These are phyloP conservation scores for Drosophila rhopaloa DNA, from an alignment of 1,140 invertebrate genomes.

Conservation along the genomic window DNA sequence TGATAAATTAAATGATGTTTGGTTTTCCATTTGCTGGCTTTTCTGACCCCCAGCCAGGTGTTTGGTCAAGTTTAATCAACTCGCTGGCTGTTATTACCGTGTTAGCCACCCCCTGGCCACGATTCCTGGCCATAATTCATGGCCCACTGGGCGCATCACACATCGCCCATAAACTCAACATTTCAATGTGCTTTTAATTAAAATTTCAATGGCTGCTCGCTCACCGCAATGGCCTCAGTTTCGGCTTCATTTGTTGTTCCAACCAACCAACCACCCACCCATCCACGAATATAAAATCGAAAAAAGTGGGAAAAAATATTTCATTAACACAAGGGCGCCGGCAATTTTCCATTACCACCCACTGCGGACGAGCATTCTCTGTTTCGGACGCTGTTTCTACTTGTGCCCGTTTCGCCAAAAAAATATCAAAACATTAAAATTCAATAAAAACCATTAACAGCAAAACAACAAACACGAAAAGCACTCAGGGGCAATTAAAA, in stretches of 20 bases:
- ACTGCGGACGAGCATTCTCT: slow-evolving; percentile 49
- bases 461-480: slow-evolving; percentile 66
- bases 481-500: slow-evolving; percentile 81
- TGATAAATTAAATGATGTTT: slow-evolving; percentile 63
- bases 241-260: slow-evolving; percentile 44
- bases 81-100: slow-evolving; percentile 44
- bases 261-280: slow-evolving; percentile 3
- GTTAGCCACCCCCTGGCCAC: neutral
- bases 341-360: slow-evolving; percentile 75
- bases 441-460: slow-evolving; percentile 79
- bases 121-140: slow-evolving; percentile 62
- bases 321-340: slow-evolving; percentile 72
- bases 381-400: slow-evolving; percentile 27
- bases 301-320: slow-evolving; percentile 46
- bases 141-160: slow-evolving; percentile 61
- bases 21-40: slow-evolving; percentile 43
- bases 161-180: slow-evolving; percentile 67
- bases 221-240: slow-evolving; percentile 14
- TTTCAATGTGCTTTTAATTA: slow-evolving; percentile 79
- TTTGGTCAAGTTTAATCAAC: slow-evolving; percentile 72
- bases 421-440: slow-evolving; percentile 82
- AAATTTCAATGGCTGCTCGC: slow-evolving; percentile 59
- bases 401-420: slow-evolving; percentile 46
- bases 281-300: slow-evolving; percentile 24
- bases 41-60: slow-evolving; percentile 53